Base-by-base conservation (phyloP, 2,113 vertebrate genomes). In the Psammodynastes pulverulentus region DNA sequence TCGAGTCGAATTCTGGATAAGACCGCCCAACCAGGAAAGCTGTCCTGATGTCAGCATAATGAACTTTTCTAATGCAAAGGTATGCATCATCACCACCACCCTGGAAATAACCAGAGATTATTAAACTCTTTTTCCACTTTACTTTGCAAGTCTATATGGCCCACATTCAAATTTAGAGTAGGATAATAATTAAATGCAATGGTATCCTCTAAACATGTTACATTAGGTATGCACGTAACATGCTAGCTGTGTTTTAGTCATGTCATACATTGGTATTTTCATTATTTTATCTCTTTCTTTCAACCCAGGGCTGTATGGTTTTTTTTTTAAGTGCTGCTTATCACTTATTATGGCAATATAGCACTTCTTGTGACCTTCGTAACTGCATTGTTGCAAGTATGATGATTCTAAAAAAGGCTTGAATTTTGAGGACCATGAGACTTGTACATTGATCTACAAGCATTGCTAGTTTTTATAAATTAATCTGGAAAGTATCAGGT, bases 31-130 rank as follows among this genome's bases (percentile, higher is more conserved):
- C 93, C 67, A 98, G 91, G 88, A 48, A 95, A 1, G 98, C 97
- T 67, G 98, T 94, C 93, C 95, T 97, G 86, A 98, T 95, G 0
- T 88, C 91, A 88, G 98, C 92, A 0, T 0, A 87, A 84, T 97
- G 96, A 49, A 93, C 95, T 49, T 97, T 95, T 45, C 24, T 96
- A 90, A 98, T 26, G 87, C 98, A 99, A 39, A 99, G 1, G 92
- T 99, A 99, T 0, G 97, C 96, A 54, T 99, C 98, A 96, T 99
- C 98, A 26, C 97, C 97, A 86, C 98, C 97, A 79, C 98, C 98
- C 98, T 99, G 89, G 17, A 96, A 94, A 90, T 2, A 86, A 89
- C 88, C 85, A 43, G 87, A 90, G 91, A 53, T 13, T 8, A 54
- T 43, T 89, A 48, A 90, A 58, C 29, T 51, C 24, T 34, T 62